Conservation (phyloP, 2,888 invertebrate genomes). For the Drosophila imparisetae region DNA sequence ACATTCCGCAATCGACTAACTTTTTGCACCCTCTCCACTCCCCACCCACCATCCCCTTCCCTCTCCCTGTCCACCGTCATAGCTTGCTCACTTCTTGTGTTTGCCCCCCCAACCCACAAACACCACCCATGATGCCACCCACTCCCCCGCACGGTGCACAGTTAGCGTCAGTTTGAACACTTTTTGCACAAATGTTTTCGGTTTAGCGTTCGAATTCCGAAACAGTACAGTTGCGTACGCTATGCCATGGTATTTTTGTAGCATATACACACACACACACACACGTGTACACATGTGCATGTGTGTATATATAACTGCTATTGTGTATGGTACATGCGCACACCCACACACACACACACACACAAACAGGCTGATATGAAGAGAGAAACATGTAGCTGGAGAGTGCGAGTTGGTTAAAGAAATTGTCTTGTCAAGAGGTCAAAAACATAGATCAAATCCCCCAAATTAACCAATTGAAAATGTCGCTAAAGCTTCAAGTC, state of each 20-base stretch:
- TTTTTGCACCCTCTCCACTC: constrained; percentile 10
- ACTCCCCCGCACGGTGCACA: constrained; percentile 18
- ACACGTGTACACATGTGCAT: constrained; percentile 20
- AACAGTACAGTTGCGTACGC: constrained; percentile 78
- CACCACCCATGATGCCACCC: background rate
- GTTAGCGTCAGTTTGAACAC: constrained; percentile 65
- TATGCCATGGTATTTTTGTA: constrained; percentile 71
- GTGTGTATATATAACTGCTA: constrained; percentile 3
- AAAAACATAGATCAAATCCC: constrained; percentile 38
- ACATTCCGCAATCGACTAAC: constrained; percentile 42
- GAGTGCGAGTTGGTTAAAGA: constrained; percentile 7
- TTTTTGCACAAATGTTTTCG: constrained; percentile 75
- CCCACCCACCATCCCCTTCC: too few species aligned
- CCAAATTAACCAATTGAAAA: constrained; percentile 15
- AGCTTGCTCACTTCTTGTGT: constrained; percentile 9
- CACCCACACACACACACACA: constrained; percentile 43
- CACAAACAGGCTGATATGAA: background rate
- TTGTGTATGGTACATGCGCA: constrained; percentile 63
- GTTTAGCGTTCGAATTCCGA: constrained; percentile 73
- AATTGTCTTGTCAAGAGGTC: constrained; percentile 47
- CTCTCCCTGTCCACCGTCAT: background rate
- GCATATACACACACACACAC: constrained; percentile 43
- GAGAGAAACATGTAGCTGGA: background rate
- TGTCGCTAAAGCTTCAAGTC: background rate
- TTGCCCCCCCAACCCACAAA: background rate